phyloP scores from a whole-genome alignment of 1,140 invertebrate genomes.

The Neodiprion pinetum region DNA sequence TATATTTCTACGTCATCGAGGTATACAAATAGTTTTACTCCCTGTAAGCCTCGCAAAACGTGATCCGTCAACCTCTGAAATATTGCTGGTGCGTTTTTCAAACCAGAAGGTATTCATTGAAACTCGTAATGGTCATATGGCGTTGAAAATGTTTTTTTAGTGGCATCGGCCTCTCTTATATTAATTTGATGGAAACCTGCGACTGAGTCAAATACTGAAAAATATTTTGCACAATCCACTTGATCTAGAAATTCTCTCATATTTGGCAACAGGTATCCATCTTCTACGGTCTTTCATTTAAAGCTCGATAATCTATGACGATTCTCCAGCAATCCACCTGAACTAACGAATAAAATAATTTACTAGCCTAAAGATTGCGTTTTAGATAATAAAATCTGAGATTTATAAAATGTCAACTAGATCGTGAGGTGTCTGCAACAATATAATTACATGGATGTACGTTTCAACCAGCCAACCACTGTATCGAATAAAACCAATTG shows the following conservation, averaged over 20 bases:
- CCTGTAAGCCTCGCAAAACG: conserved; percentile 33
- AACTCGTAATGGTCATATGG: conserved; percentile 29
- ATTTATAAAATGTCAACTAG: no score
- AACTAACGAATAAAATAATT: no score
- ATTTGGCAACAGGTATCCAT: conserved; percentile 57
- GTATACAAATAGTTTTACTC: conserved; percentile 33
- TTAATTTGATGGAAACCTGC: conserved; percentile 55
- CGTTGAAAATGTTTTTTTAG: conserved; percentile 42
- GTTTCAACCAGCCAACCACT: no score
- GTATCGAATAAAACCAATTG: no score
- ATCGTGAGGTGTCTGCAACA: no score
- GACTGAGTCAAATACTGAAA: conserved; percentile 51
- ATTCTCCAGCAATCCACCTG: conserved; percentile 23
- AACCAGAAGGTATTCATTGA: conserved; percentile 35
- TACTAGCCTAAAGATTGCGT: no score
- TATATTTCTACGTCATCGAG: conserved; percentile 52
- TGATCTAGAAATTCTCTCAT: conserved; percentile 51
- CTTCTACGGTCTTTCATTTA: conserved; percentile 36
- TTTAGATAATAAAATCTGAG: no score
- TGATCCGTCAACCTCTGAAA: conserved; percentile 38
- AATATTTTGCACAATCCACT: conserved; percentile 44
- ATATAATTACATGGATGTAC: no score
- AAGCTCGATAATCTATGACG: conserved; percentile 28
- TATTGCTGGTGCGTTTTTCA: conserved; percentile 28
- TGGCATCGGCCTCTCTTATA: conserved; percentile 35